A percentile compares a stretch with the other conserved stretches of the same genome.
phyloP scores from a whole-genome alignment of 2,888 invertebrate species.

The Meganola albula region DNA sequence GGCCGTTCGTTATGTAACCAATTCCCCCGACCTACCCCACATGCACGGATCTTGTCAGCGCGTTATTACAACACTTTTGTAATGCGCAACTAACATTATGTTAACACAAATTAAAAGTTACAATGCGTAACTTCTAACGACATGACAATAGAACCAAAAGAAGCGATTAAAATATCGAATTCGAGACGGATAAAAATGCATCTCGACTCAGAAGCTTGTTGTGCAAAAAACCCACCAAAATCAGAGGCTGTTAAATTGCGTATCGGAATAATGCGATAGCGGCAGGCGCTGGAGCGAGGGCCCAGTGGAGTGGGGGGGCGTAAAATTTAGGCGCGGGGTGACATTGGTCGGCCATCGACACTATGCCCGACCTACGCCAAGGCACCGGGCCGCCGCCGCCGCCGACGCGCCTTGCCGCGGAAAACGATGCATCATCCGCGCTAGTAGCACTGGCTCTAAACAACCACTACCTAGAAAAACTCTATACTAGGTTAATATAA shows the following conservation, averaged over 20 bases:
- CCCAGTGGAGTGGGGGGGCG: constrained; percentile 37
- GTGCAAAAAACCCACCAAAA: constrained; percentile 23
- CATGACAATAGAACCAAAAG: neutral
- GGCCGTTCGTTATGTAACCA: constrained; percentile 48
- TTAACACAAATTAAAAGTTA: neutral
- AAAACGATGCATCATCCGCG: constrained; percentile 48
- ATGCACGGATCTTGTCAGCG: constrained; percentile 7
- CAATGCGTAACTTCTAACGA: neutral
- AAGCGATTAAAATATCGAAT: constrained; percentile 5
- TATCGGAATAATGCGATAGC: constrained; percentile 54
- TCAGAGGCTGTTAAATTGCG: constrained; percentile 37
- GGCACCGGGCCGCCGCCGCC: constrained; percentile 38
- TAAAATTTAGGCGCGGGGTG: constrained; percentile 64
- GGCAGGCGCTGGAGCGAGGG: constrained; percentile 22
- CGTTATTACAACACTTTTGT: neutral
- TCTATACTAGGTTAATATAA: neutral
- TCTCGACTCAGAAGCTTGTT: constrained; percentile 6
- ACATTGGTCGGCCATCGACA: constrained; percentile 72
- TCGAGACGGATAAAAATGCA: constrained; percentile 2
- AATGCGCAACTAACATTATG: neutral
- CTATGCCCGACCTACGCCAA: constrained; percentile 69
- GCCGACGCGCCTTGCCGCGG: constrained; percentile 41
- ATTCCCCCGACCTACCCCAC: constrained; percentile 51
- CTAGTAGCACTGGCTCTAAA: constrained; percentile 29
- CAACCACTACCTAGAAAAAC: constrained; percentile 14